Evolutionary conservation across 2,797 vertebrate species (phyloP), one percentile per base, ranked within the genome.

Genomic region (Aldrovandia affinis): DNA sequence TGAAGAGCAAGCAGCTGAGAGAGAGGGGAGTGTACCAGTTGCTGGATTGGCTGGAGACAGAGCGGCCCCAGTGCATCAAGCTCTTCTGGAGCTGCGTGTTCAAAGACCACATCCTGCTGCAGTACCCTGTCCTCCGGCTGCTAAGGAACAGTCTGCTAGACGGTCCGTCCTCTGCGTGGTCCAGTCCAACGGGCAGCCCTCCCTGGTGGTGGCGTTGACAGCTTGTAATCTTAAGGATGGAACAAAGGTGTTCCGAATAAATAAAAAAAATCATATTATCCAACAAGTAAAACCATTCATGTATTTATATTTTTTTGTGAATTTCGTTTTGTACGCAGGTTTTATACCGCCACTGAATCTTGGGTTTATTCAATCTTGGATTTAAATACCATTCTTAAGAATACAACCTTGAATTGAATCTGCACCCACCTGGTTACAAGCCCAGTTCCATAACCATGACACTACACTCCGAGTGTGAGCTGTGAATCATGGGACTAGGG

Each of bases 11-110:
- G 81, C 81, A 90, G 0, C 87, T 39, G 42, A 81, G 28, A 0
- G 82, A 79, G 82, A 88, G 9, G 8, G 84, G 47, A 3, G 6
- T 95, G 15, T 95, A 96, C 84, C 83, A 86, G 0, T 0, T 94
- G 36, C 87, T 96, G 83, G 91, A 94, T 55, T 86, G 82, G 84
- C 6, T 96, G 22, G 95, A 95, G 89, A 86, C 0, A 0, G 0
- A 92, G 2, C 83, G 0, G 0, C 7, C 91, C 0, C 0, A 88
- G 2, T 0, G 30, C 42, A 91, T 95, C 50, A 7, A 0, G 0
- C 0, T 0, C 0, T 96, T 95, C 87, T 95, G 94, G 94, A 55
- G 0, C 0, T 94, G 92, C 50, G 84, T 92, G 73, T 95, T 96
- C 54, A 44, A 86, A 50, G 93, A 94, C 0, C 83, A 85, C 33